phyloP scores from a whole-genome alignment of 2,888 invertebrate species.

The Ophion ellenae region DNA sequence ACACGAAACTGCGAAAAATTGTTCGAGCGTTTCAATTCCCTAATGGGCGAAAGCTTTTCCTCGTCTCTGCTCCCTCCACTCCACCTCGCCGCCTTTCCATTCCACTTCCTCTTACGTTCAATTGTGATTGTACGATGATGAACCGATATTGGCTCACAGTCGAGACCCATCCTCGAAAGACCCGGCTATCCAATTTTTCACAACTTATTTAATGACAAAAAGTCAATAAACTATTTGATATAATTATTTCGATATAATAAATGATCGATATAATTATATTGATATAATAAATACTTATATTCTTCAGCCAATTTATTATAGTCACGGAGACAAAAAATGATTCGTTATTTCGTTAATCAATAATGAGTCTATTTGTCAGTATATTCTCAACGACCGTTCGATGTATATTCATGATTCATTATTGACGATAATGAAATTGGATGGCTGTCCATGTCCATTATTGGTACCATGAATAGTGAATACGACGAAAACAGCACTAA shows the following conservation, averaged over 20 bases:
- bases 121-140: neutral
- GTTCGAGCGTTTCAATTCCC: constrained; percentile 6
- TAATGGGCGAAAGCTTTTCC: constrained; percentile 16
- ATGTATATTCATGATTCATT: neutral
- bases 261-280: too few relatives aligned
- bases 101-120: neutral
- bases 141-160: neutral
- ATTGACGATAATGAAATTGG: too few relatives aligned
- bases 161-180: neutral
- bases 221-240: too few relatives aligned
- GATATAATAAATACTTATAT: neutral
- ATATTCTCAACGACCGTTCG: neutral
- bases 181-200: neutral
- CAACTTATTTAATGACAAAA: too few relatives aligned
- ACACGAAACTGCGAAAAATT: constrained; percentile 8
- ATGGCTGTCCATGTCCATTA: too few relatives aligned
- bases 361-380: neutral
- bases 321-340: neutral
- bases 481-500: too few relatives aligned
- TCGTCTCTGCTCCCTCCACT: neutral
- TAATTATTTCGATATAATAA: too few relatives aligned
- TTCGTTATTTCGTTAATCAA: neutral
- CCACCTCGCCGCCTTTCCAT: neutral
- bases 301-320: neutral
- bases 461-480: too few relatives aligned